Evolutionary conservation across 2,113 vertebrate species (phyloP).

Genomic region (Chloropsis cyanopogon): DNA sequence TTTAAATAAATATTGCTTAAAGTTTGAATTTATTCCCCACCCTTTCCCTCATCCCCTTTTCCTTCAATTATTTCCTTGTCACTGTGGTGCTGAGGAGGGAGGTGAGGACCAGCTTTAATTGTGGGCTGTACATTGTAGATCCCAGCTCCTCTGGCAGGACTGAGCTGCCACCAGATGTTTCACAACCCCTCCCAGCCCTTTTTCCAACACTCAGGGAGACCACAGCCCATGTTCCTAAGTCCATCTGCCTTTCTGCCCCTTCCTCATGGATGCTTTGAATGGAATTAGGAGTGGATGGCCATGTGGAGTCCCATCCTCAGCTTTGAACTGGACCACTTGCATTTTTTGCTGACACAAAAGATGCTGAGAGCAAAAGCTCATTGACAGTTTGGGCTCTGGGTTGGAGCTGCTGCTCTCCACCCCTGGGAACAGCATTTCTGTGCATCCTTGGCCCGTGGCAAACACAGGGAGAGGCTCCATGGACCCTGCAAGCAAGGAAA

Average conservation of each 20-base stretch:
- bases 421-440: not conserved
- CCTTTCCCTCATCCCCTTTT: not conserved
- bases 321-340: not conserved
- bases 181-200: not conserved
- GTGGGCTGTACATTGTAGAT: not conserved
- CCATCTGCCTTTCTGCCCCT: not conserved
- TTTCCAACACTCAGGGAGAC: not conserved
- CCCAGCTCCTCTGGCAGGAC: not conserved
- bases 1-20: not conserved
- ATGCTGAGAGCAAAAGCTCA: not conserved
- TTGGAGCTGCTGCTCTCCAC: not conserved
- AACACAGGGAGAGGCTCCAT: no score
- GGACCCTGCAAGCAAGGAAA: not conserved
- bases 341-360: not conserved
- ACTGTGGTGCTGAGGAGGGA: not conserved
- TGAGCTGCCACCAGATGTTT: not conserved
- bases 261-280: not conserved
- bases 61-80: not conserved
- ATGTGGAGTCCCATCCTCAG: not conserved
- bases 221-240: not conserved
- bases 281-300: not conserved
- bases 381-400: not conserved
- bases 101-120: not conserved
- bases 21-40: not conserved
- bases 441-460: not conserved